These are phyloP conservation scores for Pelusios castaneus DNA, from an alignment of 2,113 vertebrate genomes.

Conservation along the genomic window DNA sequence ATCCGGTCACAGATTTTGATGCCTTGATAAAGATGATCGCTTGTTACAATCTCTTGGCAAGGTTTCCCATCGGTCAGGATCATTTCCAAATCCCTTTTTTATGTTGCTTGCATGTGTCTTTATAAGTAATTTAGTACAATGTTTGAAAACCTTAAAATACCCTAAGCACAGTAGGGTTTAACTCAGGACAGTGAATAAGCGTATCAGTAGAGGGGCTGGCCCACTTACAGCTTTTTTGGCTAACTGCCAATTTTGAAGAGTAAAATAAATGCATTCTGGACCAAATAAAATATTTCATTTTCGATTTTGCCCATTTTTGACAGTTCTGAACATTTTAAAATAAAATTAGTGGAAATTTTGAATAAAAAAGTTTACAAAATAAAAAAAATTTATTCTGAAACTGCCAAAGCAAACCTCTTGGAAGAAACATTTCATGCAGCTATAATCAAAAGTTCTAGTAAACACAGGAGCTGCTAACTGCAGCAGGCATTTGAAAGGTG, in stretches of 20 bases:
- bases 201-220: background rate
- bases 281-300: background rate
- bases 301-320: background rate
- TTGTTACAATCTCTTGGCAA: no score
- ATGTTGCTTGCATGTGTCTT: no score
- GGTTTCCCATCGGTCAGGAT: no score
- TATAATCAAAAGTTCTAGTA: background rate
- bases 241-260: background rate
- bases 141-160: background rate
- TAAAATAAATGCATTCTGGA: background rate
- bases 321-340: background rate
- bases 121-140: background rate
- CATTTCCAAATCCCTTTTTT: no score
- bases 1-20: no score
- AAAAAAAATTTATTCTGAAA: background rate
- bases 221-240: background rate
- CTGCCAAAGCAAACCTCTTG: background rate
- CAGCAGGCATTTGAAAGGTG: background rate
- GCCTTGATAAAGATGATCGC: no score
- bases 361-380: background rate
- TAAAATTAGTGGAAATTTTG: background rate
- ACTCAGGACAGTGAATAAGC: background rate
- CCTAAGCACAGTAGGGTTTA: background rate
- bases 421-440: background rate
- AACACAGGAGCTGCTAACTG: background rate